Evolutionary conservation across 2,113 vertebrate genomes (phyloP), one percentile per base, ranked within the genome.

Genomic region (Amphiprion percula): DNA sequence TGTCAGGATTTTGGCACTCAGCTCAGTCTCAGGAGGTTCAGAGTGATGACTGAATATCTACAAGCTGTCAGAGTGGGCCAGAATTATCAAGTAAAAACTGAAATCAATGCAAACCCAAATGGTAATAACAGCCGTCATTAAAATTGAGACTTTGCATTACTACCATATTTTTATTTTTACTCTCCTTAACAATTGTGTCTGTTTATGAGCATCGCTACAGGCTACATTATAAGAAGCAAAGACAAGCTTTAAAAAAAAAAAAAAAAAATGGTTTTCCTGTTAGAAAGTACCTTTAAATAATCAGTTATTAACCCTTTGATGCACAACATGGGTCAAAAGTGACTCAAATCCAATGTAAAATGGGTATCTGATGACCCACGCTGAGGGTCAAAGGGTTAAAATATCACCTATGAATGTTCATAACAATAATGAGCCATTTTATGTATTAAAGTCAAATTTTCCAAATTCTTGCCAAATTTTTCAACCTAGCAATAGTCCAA

Each of bases 61-160:
- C 58, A 78, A 80, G 64, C 84, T 91, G 89, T 91, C 86, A 86
- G 65, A 83, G 39, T 2, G 37, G 65, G 28, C 47, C 62, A 63
- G 61, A 68, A 64, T 68, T 68, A 87, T 82, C 47, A 87, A 66
- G 72, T 56, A 37, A 71, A 69, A 83, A 69, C 71, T 73, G 3
- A 75, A 86, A 78, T 85, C 84, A 86, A 81, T 81, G 75, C 17
- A 77, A 71, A 73, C 68, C 28, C 62, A 80, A 83, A 76, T 64
- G 33, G 23, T 82, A 74, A 78, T 80, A 85, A 71, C 10, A 4
- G 17, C 28, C 47, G 64, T 37, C 17, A 10, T 55, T 70, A 23
- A 70, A 78, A 84, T 44, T 16, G 9, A 41, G 5, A 24, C 49
- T 33, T 59, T 52, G 23, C 41, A 59, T 49, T 28, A 9, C 14